phyloP scores from a whole-genome alignment of 2,797 vertebrate genomes.

The Helarctos malayanus region DNA sequence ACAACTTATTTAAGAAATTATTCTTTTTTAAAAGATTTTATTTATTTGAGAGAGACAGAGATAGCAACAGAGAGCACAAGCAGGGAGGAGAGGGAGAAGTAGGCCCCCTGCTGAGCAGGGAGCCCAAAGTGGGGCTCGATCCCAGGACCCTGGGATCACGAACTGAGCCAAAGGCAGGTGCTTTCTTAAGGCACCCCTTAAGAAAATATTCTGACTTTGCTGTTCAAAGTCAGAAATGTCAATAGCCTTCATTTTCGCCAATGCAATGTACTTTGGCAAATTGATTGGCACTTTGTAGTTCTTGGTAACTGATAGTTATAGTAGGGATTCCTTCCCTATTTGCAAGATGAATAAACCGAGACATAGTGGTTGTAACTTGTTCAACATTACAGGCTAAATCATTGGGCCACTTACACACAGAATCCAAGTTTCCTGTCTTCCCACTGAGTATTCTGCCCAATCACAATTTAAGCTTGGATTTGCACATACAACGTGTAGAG shows the following conservation, averaged over 20 bases:
- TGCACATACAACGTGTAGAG: neutral
- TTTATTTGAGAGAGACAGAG: too few relatives aligned
- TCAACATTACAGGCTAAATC: slow-evolving; percentile 41
- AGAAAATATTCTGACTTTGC: neutral
- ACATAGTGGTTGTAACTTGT: neutral
- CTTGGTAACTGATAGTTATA: neutral
- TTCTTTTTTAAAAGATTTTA: too few relatives aligned
- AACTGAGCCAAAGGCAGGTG: neutral
- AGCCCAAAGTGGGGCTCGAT: neutral
- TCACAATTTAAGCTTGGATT: neutral
- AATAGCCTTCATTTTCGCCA: neutral
- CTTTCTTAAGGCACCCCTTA: neutral
- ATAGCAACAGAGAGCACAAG: too few relatives aligned
- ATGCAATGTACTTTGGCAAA: neutral
- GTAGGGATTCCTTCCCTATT: neutral
- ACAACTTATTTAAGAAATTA: too few relatives aligned
- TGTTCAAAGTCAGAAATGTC: slow-evolving; percentile 14
- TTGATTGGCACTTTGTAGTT: neutral
- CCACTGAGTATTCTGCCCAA: neutral
- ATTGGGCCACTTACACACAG: neutral
- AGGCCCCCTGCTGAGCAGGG: neutral
- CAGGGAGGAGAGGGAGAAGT: too few relatives aligned
- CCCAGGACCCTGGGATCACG: neutral
- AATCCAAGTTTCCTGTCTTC: slow-evolving; percentile 11
- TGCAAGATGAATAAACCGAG: slow-evolving; percentile 37